Conservation (phyloP, 2,797 vertebrate species). For the Scolopax rusticola region DNA sequence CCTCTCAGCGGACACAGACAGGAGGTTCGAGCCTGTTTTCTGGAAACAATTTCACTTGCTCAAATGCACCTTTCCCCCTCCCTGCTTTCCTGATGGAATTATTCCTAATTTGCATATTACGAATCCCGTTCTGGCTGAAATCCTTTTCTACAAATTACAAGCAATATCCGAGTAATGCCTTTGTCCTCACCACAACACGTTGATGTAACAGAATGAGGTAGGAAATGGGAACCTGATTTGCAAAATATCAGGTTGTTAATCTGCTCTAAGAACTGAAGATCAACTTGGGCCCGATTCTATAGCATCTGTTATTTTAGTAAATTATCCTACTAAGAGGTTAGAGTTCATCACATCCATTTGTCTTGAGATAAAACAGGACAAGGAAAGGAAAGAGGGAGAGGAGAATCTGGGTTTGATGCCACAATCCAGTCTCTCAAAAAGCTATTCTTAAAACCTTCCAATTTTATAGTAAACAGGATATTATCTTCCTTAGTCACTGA, state of each 20-base stretch:
- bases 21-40: background rate
- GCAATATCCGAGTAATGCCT: background rate
- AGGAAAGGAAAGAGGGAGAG: background rate
- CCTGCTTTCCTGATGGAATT: background rate
- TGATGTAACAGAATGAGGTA: rapidly evolving
- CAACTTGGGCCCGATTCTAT: background rate
- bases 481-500: background rate
- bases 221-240: background rate
- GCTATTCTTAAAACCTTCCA: background rate
- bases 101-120: background rate
- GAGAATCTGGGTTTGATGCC: background rate
- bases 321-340: background rate
- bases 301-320: slow-evolving; percentile 53
- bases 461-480: background rate
- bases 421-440: background rate
- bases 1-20: background rate
- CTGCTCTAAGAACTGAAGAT: slow-evolving; percentile 25
- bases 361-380: background rate
- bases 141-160: background rate
- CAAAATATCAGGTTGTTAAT: slow-evolving; percentile 1
- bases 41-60: background rate
- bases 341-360: slow-evolving; percentile 15
- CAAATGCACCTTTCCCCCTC: background rate
- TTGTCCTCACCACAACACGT: background rate
- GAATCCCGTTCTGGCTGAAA: background rate